Percentiles rank a stretch among this genome's conserved stretches.
Evolutionary conservation across 2,888 invertebrate genomes (phyloP).

Genomic region (Cerceris rybyensis): DNA sequence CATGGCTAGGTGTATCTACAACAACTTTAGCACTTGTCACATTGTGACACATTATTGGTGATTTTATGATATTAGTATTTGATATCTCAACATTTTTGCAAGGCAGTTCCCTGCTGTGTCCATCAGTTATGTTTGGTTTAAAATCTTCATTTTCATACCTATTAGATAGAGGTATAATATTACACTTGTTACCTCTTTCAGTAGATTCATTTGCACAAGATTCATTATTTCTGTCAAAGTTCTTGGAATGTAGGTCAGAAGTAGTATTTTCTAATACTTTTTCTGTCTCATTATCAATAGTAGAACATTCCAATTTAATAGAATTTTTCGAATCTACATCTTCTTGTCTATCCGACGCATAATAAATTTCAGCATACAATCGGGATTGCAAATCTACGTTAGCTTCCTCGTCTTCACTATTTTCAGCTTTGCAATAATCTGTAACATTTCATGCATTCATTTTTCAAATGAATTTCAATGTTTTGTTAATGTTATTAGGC

Average conservation of each 20-base stretch:
- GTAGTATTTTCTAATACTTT: not conserved
- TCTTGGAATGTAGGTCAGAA: not conserved
- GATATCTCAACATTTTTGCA: too few relatives aligned
- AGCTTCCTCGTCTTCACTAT: conserved; percentile 51
- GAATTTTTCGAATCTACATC: conserved; percentile 9
- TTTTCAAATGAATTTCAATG: not conserved
- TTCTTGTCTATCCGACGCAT: conserved; percentile 33
- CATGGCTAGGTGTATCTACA: too few relatives aligned
- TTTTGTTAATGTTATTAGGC: not conserved
- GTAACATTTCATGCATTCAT: conserved; percentile 1
- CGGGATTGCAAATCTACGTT: conserved; percentile 69
- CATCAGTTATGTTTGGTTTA: too few relatives aligned
- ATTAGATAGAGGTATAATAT: not conserved
- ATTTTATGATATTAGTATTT: too few relatives aligned
- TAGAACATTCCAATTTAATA: conserved; percentile 10
- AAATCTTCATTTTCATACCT: not conserved
- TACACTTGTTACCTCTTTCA: conserved; percentile 10
- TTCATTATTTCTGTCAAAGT: not conserved
- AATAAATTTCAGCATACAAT: conserved; percentile 75
- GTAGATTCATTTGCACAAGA: not conserved
- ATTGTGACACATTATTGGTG: too few relatives aligned
- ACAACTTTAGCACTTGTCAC: too few relatives aligned
- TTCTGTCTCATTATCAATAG: conserved; percentile 6
- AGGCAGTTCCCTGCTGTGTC: too few relatives aligned
- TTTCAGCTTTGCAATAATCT: conserved; percentile 55